Evolutionary conservation across 1,140 invertebrate genomes (phyloP).

Genomic region (Cherax destructor): DNA sequence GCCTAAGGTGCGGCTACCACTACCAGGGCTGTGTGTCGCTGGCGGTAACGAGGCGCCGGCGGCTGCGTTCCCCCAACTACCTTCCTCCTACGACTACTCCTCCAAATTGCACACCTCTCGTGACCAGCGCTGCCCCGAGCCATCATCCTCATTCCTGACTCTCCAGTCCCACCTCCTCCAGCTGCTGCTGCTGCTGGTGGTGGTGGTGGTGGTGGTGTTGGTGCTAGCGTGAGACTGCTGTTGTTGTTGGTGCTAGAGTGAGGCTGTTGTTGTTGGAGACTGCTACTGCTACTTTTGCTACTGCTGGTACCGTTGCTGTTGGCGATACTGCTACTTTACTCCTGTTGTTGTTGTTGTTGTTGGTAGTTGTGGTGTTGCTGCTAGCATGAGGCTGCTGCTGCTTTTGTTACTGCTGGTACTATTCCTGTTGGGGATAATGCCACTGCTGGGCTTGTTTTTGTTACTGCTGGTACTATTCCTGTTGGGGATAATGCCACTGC

Average conservation of each 20-base stretch:
- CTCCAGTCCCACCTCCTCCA: background rate
- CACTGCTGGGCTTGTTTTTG: no score
- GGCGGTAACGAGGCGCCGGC: background rate
- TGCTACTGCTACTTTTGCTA: no score
- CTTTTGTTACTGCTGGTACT: no score
- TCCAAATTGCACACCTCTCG: conserved; percentile 21
- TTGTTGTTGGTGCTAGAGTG: background rate
- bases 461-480: background rate
- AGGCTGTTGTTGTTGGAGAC: background rate
- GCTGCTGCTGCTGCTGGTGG: background rate
- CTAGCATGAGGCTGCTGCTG: no score
- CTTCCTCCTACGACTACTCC: background rate
- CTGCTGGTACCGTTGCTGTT: no score
- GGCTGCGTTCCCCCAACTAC: background rate
- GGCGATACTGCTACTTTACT: no score
- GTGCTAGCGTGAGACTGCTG: background rate
- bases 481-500: no score
- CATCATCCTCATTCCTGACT: conserved; percentile 22
- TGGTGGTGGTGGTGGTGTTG: background rate
- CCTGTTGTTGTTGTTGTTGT: no score
- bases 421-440: no score
- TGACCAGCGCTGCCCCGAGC: conserved; percentile 10
- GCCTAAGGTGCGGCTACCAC: background rate
- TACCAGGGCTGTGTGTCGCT: background rate
- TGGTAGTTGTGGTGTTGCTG: no score